These are phyloP conservation scores for Eristalis intricaria DNA, from an alignment of 2,888 invertebrate species.

Conservation along the genomic window DNA sequence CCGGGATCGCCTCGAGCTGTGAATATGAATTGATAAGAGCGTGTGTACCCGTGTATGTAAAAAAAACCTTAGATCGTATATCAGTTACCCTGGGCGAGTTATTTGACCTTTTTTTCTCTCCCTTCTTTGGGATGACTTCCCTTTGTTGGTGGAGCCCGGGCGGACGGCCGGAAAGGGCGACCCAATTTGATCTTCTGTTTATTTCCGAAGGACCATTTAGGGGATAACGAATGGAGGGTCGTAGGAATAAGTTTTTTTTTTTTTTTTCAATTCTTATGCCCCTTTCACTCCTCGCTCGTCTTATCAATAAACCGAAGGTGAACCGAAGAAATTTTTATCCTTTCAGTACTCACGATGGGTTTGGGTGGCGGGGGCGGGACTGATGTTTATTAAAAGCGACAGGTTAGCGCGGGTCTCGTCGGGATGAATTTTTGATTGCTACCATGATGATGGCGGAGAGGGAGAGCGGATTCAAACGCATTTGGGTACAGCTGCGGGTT, in stretches of 20 bases:
- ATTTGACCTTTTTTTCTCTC: slow-evolving; percentile 54
- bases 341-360: neutral
- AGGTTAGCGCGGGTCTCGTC: slow-evolving; percentile 16
- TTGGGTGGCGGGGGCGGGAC: neutral
- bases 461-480: neutral
- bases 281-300: neutral
- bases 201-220: slow-evolving; percentile 54
- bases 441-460: slow-evolving; percentile 12
- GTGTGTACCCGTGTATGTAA: slow-evolving; percentile 23
- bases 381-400: slow-evolving; percentile 49
- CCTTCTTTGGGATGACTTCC: slow-evolving; percentile 35
- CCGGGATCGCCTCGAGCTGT: slow-evolving; percentile 28
- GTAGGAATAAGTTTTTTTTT: slow-evolving; percentile 18
- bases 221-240: slow-evolving; percentile 59
- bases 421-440: slow-evolving; percentile 48
- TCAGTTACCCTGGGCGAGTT: slow-evolving; percentile 36
- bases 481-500: neutral
- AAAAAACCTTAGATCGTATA: slow-evolving; percentile 34
- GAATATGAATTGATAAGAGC: slow-evolving; percentile 40
- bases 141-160: neutral
- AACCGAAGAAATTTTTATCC: slow-evolving; percentile 12
- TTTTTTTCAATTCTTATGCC: slow-evolving; percentile 1
- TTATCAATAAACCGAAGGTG: slow-evolving; percentile 28
- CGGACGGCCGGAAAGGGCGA: slow-evolving; percentile 8
- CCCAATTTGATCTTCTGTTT: slow-evolving; percentile 66